Base-by-base conservation (phyloP, 2,888 invertebrate genomes). In the Drosophila eohydei region DNA sequence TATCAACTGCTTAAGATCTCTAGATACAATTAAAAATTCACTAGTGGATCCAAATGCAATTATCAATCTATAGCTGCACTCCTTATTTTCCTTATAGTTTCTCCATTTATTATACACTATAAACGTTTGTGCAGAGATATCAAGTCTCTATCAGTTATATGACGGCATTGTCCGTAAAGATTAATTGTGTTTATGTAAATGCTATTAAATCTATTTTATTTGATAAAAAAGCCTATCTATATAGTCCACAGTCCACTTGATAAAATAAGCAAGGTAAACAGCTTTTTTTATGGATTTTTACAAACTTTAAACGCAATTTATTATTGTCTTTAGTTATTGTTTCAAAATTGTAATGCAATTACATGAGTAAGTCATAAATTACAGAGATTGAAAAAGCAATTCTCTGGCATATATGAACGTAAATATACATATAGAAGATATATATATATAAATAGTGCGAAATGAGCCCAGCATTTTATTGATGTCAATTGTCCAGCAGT, bases 271-370 rank as follows among this genome's bases (percentile, higher is more conserved):
- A 52, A 32, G 21, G 6, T n/a, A 16, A 59, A 11, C 14, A 56
- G 9, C 14, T 36, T 38, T n/a, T 21, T 14, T 54, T 30, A 36
- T 69, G 30, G 36, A 55, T 78, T 81, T 73, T 73, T 81, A 84
- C 52, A 88, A 87, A 89, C 85, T 62, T 85, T 83, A 72, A 73
- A 79, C 70, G 62, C 70, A 56, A 65, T 76, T 84, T 71, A 85
- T 84, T 84, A 84, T 85, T 85, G 84, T 85, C 84, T 54, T 84
- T 85, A 82, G 80, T 89, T 78, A 86, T 60, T 56, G 62, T 71
- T 71, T 83, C 34, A 70, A 78, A 60, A 69, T 66, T 51, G 59
- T 72, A 64, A 76, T 62, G 69, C 60, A 70, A 60, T 67, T 67
- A 61, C 57, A 80, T 52, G 34, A 43, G 64, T 14, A 38, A 21